Conservation (phyloP, 1,140 invertebrate species). For the Diabrotica undecimpunctata region DNA sequence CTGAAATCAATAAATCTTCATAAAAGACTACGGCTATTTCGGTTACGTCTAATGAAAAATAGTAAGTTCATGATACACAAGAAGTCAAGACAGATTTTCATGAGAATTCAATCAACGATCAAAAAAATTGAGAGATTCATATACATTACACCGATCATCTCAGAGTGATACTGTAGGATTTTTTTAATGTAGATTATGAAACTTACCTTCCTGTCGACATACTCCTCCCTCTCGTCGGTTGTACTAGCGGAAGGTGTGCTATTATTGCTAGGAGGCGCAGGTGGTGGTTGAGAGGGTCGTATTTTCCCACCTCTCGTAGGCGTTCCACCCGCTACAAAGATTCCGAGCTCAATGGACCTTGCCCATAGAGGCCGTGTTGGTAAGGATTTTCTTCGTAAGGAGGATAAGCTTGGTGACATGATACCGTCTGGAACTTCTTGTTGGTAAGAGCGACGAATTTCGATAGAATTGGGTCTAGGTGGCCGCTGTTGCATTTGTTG, state of each 20-base stretch:
- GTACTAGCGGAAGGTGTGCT: conserved; percentile 69
- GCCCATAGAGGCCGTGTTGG: conserved; percentile 44
- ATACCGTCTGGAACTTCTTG: conserved; percentile 57
- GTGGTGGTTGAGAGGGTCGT: conserved; percentile 80
- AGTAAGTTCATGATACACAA: too few relatives aligned
- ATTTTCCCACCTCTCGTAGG: conserved; percentile 57
- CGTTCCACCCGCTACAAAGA: conserved; percentile 50
- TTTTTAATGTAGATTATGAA: too few relatives aligned
- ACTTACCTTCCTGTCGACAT: conserved; percentile 67
- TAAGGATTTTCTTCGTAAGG: conserved; percentile 46
- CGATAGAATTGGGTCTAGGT: conserved; percentile 72
- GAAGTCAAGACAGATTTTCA: too few relatives aligned
- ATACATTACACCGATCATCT: too few relatives aligned
- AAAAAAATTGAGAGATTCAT: too few relatives aligned
- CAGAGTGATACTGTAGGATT: too few relatives aligned
- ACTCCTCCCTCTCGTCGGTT: conserved; percentile 63
- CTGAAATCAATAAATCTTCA: too few relatives aligned
- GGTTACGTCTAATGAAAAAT: too few relatives aligned
- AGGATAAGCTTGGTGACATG: conserved; percentile 42
- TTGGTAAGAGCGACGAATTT: conserved; percentile 65
- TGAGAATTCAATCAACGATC: too few relatives aligned
- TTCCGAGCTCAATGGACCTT: conserved; percentile 44
- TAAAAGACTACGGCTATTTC: too few relatives aligned
- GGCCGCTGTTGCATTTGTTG: conserved; percentile 49
- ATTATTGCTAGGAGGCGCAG: conserved; percentile 74